Conservation (phyloP, 1,140 invertebrate genomes). For the Neodiprion pinetum region DNA sequence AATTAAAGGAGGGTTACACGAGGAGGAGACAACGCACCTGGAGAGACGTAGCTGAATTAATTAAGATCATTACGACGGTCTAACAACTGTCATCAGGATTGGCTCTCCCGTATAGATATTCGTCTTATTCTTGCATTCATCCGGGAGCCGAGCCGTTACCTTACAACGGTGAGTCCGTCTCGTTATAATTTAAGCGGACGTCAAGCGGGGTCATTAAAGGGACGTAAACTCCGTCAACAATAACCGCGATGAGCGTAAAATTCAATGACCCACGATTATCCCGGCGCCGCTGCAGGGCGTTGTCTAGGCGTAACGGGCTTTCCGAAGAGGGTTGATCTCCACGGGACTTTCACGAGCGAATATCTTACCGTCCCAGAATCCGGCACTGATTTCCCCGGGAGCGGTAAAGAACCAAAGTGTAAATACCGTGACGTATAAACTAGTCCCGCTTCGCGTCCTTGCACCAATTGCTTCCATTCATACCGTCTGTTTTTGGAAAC, state of each 20-base stretch:
- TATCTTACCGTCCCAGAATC: neutral
- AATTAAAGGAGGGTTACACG: neutral
- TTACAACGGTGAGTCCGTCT: neutral
- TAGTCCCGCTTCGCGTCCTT: neutral
- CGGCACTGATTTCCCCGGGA: neutral
- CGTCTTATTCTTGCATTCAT: neutral
- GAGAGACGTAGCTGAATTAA: neutral
- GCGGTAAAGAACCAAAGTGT: neutral
- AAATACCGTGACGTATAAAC: neutral
- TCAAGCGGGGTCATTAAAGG: neutral
- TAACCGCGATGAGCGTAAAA: neutral
- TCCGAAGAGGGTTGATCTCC: no score
- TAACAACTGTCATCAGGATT: conserved; percentile 7
- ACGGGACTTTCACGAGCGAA: no score
- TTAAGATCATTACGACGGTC: neutral
- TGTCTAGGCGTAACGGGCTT: no score
- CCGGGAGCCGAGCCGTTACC: no score
- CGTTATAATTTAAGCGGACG: neutral
- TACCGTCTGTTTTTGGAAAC: neutral
- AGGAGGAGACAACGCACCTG: neutral
- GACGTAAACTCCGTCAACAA: neutral
- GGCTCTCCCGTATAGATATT: neutral
- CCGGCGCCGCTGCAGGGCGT: neutral
- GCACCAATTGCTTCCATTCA: neutral
- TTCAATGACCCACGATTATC: neutral